Evolutionary conservation across 2,888 invertebrate species (phyloP), one percentile per base, ranked within the genome.

Genomic region (Ornithoptera priamus): DNA sequence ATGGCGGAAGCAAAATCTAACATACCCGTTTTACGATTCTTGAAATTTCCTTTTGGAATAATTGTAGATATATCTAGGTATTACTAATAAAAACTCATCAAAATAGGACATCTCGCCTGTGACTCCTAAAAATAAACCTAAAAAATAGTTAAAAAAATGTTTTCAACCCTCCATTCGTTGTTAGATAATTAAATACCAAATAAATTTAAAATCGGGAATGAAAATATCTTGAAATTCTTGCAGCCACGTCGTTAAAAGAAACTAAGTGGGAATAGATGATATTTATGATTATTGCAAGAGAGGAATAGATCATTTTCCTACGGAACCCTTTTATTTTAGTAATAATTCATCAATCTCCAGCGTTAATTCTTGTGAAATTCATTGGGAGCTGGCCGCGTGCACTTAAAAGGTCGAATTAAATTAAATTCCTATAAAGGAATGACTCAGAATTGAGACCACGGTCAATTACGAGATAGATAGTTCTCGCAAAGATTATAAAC

Each of bases 401-500:
- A 69, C 61, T 56, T 69, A 61, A 56, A 57, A 70, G 70, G 70
- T 70, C 66, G 62, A 50, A 59, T 70, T 63, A 62, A 70, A 66
- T 69, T 69, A 69, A 36, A 57, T 66, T 59, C 62, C 62, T 24
- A 58, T 70, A 70, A 62, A 53, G 66, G 59, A 66, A n/a, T 59
- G 65, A 69, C 17, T 66, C 65, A 58, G 62, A 62, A 70, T 66
- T 66, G 62, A 66, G 62, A 69, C 24, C 69, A 65, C 50, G 57
- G 36, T 22, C n/a, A 53, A 53, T 53, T n/a, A n/a, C 18, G n/a
- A 53, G 12, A n/a, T n/a, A n/a, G 18, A 50, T 18, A 53, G 53
- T n/a, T 53, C 53, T n/a, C 53, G 53, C n/a, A 53, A n/a, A 6
- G n/a, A 46, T 46, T 46, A n/a, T 53, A 53, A 18, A n/a, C 53